A percentile compares a stretch with the other conserved stretches of the same genome.
phyloP scores from a whole-genome alignment of 1,140 invertebrate species.

The Nasonia longicornis region DNA sequence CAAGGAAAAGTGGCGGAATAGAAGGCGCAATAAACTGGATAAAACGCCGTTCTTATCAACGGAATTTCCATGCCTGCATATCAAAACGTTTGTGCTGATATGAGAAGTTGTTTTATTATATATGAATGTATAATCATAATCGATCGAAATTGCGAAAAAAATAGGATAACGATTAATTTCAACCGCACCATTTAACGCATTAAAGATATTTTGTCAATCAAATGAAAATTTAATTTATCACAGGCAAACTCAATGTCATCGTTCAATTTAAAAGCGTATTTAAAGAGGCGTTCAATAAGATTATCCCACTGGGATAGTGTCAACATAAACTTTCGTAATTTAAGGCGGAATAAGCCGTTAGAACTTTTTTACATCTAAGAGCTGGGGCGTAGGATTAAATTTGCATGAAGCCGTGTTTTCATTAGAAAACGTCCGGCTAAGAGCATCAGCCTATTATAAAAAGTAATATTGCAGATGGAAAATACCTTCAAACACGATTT shows the following conservation, averaged over 20 bases:
- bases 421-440: background rate
- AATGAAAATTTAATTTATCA: background rate
- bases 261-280: background rate
- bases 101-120: too few species aligned
- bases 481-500: background rate
- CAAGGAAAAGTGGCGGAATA: too few species aligned
- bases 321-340: background rate
- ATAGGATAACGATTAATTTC: background rate
- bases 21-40: too few species aligned
- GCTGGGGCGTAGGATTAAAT: background rate
- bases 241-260: background rate
- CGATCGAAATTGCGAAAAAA: background rate
- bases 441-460: too few species aligned
- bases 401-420: background rate
- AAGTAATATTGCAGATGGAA: background rate
- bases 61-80: too few species aligned
- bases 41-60: too few species aligned
- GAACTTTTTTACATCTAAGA: background rate
- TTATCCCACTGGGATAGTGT: too few species aligned
- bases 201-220: background rate
- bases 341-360: background rate
- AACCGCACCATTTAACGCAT: background rate
- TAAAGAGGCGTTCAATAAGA: background rate
- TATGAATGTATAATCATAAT: too few species aligned
- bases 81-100: too few species aligned